These are phyloP conservation scores for Rhodophaea formosa DNA, from an alignment of 2,888 invertebrate genomes.

Conservation along the genomic window DNA sequence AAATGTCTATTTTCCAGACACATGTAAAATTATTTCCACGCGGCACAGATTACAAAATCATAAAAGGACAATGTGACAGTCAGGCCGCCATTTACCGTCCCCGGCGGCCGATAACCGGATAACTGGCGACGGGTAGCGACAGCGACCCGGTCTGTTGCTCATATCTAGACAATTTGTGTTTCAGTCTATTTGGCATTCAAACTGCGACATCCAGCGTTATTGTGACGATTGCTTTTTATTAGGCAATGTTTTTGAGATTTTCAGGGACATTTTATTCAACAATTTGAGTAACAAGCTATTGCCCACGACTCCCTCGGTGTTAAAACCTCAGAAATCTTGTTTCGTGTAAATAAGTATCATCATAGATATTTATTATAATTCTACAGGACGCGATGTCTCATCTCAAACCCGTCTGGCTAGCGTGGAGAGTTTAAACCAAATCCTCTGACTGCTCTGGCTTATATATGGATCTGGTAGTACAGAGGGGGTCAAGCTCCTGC, in stretches of 20 bases:
- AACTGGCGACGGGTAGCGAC: background rate
- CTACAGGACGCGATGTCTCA: too few relatives aligned
- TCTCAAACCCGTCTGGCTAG: too few relatives aligned
- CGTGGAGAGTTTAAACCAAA: too few relatives aligned
- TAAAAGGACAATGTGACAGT: background rate
- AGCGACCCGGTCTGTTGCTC: background rate
- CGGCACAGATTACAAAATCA: conserved; percentile 3
- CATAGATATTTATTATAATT: too few relatives aligned
- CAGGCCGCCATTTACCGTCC: background rate
- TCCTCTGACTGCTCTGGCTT: too few relatives aligned
- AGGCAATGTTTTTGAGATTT: background rate
- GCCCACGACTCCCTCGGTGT: too few relatives aligned
- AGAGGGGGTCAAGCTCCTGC: too few relatives aligned
- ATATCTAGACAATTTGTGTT: background rate
- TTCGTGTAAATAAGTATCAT: too few relatives aligned
- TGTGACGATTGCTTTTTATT: background rate
- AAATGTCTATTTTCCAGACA: background rate
- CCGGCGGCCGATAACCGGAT: background rate
- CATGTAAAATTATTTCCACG: background rate
- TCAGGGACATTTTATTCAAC: too few relatives aligned
- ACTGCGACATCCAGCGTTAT: conserved; percentile 3
- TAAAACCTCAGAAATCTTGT: too few relatives aligned
- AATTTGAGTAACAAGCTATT: too few relatives aligned
- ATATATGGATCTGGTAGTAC: too few relatives aligned
- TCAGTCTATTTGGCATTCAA: conserved; percentile 1